These are phyloP conservation scores for Anadara kagoshimensis DNA, from an alignment of 1,140 invertebrate species.

Conservation along the genomic window DNA sequence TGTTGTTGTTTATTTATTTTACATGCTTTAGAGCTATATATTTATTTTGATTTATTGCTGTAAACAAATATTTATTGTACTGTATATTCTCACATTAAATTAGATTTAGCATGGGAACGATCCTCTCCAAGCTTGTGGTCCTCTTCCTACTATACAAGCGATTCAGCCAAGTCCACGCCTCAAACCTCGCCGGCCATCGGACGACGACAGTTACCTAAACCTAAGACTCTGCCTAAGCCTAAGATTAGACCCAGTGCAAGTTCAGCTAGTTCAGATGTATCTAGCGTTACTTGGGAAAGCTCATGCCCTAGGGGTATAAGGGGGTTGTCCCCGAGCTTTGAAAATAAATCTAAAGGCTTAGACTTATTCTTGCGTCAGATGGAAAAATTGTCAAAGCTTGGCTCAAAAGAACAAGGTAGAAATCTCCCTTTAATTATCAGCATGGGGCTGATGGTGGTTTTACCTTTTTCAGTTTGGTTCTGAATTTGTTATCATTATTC, in stretches of 20 bases:
- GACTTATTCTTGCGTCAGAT: slow-evolving; percentile 63
- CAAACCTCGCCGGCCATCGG: slow-evolving; percentile 36
- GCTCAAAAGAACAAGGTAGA: slow-evolving; percentile 64
- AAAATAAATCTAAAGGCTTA: slow-evolving; percentile 56
- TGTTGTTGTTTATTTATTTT: too few species aligned
- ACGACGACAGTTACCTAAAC: slow-evolving; percentile 37
- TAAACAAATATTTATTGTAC: too few species aligned
- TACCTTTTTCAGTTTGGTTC: neutral
- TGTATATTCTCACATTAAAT: slow-evolving; percentile 13
- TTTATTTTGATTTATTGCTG: too few species aligned
- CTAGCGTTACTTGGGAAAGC: slow-evolving; percentile 2
- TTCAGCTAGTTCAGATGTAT: slow-evolving; percentile 18
- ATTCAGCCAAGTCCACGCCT: slow-evolving; percentile 35
- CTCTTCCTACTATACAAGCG: slow-evolving; percentile 41
- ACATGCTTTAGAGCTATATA: too few species aligned
- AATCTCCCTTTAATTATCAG: neutral
- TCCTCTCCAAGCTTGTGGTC: slow-evolving; percentile 46
- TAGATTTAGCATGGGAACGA: slow-evolving; percentile 44
- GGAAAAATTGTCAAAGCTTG: slow-evolving; percentile 57
- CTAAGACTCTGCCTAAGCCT: slow-evolving; percentile 37
- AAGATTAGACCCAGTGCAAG: slow-evolving; percentile 12
- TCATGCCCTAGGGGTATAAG: slow-evolving; percentile 20
- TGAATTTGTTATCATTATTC: neutral
- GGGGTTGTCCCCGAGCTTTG: slow-evolving; percentile 21
- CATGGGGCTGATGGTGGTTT: neutral